These are phyloP conservation scores for Helogale parvula DNA, from an alignment of 2,113 vertebrate genomes.

Conservation along the genomic window DNA sequence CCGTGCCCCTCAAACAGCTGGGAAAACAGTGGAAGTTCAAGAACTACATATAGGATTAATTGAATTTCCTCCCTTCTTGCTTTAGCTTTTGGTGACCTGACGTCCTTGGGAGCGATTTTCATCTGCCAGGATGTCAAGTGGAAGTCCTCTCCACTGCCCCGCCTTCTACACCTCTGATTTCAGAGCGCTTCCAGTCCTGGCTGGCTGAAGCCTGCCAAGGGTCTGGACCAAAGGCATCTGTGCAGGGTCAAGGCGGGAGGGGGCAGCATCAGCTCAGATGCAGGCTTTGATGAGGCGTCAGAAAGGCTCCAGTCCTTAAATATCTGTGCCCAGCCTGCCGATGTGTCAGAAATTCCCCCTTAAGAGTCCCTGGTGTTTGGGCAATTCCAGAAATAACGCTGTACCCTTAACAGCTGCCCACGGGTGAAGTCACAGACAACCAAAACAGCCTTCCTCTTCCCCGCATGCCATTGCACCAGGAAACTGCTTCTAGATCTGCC, in stretches of 20 bases:
- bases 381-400: slow-evolving; percentile 62
- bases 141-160: not conserved
- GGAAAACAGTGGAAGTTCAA: not conserved
- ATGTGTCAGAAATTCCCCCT: slow-evolving; percentile 45
- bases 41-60: not conserved
- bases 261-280: not conserved
- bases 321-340: slow-evolving; percentile 35
- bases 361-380: slow-evolving; percentile 11
- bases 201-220: not conserved
- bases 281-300: not conserved
- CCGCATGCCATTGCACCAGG: not conserved
- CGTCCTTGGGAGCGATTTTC: not conserved
- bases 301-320: slow-evolving; percentile 42
- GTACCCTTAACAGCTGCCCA: slow-evolving; percentile 43
- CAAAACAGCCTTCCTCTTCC: not conserved
- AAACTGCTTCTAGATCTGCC: not conserved
- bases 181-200: not conserved
- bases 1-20: not conserved
- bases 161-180: not conserved
- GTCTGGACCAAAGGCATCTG: not conserved
- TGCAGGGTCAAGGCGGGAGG: not conserved
- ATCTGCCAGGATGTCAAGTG: not conserved
- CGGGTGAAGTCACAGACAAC: slow-evolving; percentile 25
- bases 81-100: not conserved
- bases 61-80: not conserved